A percentile compares a stretch with the other conserved stretches of the same genome.
phyloP scores from a whole-genome alignment of 2,113 vertebrate species.

The Circaetus cinerascens region DNA sequence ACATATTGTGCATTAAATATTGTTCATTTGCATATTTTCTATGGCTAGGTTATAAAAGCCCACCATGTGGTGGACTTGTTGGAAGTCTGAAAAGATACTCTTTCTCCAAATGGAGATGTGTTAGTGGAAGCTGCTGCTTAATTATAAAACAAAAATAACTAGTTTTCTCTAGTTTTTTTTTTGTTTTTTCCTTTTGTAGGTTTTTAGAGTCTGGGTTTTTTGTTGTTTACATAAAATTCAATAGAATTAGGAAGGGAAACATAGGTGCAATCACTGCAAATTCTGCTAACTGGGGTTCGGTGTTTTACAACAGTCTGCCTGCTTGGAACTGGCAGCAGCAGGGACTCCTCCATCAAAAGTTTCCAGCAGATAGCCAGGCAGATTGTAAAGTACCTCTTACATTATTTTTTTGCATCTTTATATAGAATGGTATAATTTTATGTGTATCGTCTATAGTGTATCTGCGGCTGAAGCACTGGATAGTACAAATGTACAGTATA shows the following conservation, averaged over 20 bases:
- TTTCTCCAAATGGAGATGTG: constrained; percentile 51
- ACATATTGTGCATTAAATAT: constrained; percentile 64
- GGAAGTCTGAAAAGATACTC: constrained; percentile 36
- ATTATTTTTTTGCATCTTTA: not conserved
- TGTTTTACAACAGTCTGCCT: constrained; percentile 13
- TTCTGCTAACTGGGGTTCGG: not conserved
- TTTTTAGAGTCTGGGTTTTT: not conserved
- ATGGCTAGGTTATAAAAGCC: constrained; percentile 49
- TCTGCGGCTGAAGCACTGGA: rapidly evolving
- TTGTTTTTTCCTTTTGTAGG: not conserved
- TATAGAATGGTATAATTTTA: not conserved
- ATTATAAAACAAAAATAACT: constrained; percentile 54
- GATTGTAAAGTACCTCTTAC: not conserved
- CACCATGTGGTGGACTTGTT: constrained; percentile 65
- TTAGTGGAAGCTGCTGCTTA: constrained; percentile 59
- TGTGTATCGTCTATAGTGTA: not conserved
- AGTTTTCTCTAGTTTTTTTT: not conserved
- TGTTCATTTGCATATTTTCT: constrained; percentile 66
- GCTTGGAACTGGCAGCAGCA: not conserved
- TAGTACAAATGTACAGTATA: not conserved
- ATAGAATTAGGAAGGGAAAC: not conserved
- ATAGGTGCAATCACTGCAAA: not conserved
- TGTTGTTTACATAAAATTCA: not conserved
- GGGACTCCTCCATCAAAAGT: not conserved
- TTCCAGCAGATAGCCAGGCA: constrained; percentile 44